Conservation (phyloP, 2,113 vertebrate genomes). For the Hippocampus mohnikei region DNA sequence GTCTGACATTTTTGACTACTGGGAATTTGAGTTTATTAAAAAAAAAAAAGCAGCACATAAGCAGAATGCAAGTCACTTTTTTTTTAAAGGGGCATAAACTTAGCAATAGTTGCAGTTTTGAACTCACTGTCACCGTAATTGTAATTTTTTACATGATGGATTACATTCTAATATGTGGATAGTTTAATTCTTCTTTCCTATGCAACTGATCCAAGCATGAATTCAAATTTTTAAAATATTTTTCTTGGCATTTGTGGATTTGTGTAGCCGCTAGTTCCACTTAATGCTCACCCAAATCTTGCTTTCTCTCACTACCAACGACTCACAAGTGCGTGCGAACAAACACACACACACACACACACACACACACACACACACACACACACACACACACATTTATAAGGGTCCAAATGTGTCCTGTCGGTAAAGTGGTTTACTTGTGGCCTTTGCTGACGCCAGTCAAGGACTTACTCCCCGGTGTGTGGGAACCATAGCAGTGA, state of each 20-base stretch:
- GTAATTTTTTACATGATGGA: not conserved
- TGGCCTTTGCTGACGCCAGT: constrained; percentile 39
- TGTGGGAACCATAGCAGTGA: constrained; percentile 48
- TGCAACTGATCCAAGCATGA: constrained; percentile 14
- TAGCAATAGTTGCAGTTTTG: not conserved
- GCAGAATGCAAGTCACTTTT: not conserved
- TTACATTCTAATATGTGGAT: not conserved
- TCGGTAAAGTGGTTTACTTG: constrained; percentile 40
- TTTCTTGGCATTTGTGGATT: not conserved
- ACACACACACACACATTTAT: not conserved
- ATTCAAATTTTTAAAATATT: not conserved
- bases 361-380: not conserved
- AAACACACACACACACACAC: not conserved
- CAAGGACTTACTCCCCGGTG: constrained; percentile 22
- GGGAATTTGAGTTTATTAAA: not conserved
- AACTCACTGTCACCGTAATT: not conserved
- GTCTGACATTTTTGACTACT: not conserved
- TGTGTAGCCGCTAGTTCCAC: constrained; percentile 38
- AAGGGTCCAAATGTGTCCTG: constrained; percentile 9
- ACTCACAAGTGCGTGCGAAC: constrained; percentile 28
- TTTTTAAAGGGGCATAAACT: not conserved
- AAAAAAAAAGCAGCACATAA: not conserved
- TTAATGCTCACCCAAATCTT: constrained; percentile 56
- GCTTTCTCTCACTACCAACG: constrained; percentile 48
- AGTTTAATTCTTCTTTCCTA: not conserved